phyloP scores from a whole-genome alignment of 2,888 invertebrate genomes.

The Saturnia pavonia region DNA sequence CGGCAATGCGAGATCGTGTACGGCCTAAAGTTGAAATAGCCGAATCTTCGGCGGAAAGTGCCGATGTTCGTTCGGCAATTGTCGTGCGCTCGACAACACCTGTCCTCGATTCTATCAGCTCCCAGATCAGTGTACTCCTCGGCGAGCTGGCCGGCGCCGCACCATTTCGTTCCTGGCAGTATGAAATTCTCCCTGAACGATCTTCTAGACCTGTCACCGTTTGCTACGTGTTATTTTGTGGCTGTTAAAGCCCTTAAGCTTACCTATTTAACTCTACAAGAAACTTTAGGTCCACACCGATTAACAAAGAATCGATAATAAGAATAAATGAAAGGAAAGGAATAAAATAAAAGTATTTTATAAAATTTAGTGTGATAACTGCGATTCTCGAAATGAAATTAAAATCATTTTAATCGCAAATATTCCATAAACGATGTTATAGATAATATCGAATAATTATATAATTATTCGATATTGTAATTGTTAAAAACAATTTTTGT shows the following conservation, averaged over 20 bases:
- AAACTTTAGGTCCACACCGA: background rate
- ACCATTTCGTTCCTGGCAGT: constrained; percentile 88
- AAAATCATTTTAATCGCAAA: too few species aligned
- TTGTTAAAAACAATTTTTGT: too few species aligned
- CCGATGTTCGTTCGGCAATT: constrained; percentile 85
- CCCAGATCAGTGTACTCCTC: constrained; percentile 83
- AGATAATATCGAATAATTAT: too few species aligned
- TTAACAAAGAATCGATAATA: too few species aligned
- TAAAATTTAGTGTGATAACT: too few species aligned
- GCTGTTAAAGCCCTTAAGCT: background rate
- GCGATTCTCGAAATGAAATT: too few species aligned
- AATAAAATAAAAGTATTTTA: too few species aligned
- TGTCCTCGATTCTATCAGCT: constrained; percentile 78
- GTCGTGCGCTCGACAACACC: constrained; percentile 89
- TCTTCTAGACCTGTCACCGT: constrained; percentile 64
- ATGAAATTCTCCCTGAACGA: constrained; percentile 80
- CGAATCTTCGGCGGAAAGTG: constrained; percentile 82
- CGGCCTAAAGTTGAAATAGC: constrained; percentile 86
- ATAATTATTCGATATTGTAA: too few species aligned
- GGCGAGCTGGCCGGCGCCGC: constrained; percentile 84
- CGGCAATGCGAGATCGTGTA: constrained; percentile 89
- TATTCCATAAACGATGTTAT: too few species aligned
- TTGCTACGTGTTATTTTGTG: constrained; percentile 15
- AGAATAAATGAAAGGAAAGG: too few species aligned
- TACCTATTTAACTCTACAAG: background rate